Evolutionary conservation across 2,113 vertebrate genomes (phyloP).

Genomic region (Peromyscus californicus): DNA sequence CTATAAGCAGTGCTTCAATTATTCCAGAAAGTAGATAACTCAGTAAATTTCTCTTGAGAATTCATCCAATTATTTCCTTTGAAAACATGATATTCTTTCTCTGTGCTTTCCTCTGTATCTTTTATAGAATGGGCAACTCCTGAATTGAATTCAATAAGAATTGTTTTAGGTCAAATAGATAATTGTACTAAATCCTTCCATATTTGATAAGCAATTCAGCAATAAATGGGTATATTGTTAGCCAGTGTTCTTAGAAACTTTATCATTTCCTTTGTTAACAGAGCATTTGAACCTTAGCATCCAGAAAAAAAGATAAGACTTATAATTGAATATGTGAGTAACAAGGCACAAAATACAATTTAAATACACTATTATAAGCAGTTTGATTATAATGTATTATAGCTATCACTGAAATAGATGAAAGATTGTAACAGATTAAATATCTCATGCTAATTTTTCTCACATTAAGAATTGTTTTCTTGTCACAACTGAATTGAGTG

Average conservation of each 20-base stretch:
- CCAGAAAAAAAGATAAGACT: constrained; percentile 45
- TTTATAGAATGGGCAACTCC: neutral
- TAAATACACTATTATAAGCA: neutral
- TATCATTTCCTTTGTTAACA: constrained; percentile 41
- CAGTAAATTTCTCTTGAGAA: neutral
- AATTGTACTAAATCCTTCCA: constrained; percentile 29
- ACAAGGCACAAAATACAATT: constrained; percentile 37
- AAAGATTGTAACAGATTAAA: constrained; percentile 46
- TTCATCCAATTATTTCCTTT: constrained; percentile 10
- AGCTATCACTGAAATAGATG: constrained; percentile 46
- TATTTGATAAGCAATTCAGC: neutral
- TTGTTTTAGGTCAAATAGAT: constrained; percentile 40
- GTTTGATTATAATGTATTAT: constrained; percentile 32
- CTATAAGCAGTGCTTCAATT: neutral
- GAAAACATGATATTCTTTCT: neutral
- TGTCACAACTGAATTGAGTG: constrained; percentile 5
- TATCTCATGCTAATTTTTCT: constrained; percentile 41
- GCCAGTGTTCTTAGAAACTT: neutral
- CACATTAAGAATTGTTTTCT: neutral
- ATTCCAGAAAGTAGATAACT: neutral
- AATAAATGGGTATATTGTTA: neutral
- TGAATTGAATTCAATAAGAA: constrained; percentile 46
- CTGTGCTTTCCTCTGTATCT: neutral
- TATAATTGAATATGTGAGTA: constrained; percentile 51
- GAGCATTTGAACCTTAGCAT: constrained; percentile 43